A percentile compares a stretch with the other conserved stretches of the same genome.
phyloP scores from a whole-genome alignment of 2,113 vertebrate species.

The Chionomys nivalis region DNA sequence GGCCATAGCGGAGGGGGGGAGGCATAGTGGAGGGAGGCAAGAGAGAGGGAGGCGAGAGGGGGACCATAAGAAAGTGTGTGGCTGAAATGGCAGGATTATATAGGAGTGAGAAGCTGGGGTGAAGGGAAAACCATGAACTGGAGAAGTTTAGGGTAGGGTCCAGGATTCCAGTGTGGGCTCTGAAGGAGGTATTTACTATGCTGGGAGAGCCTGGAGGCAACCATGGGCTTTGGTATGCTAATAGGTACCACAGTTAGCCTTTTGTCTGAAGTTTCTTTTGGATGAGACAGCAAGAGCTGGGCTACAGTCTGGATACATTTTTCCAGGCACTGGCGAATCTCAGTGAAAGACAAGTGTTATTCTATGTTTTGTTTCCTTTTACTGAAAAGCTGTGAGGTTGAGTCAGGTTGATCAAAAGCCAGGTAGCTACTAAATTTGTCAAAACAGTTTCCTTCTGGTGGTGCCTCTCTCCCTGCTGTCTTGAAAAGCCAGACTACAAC shows the following conservation, averaged over 20 bases:
- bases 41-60: too few relatives aligned
- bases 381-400: not conserved
- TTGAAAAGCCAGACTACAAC: not conserved
- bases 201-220: not conserved
- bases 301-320: not conserved
- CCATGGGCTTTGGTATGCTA: not conserved
- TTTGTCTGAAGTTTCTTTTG: not conserved
- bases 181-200: not conserved
- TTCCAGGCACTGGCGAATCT: not conserved
- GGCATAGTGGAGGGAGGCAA: not conserved
- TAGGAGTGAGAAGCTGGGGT: too few relatives aligned
- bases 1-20: not conserved
- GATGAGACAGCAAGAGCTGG: not conserved
- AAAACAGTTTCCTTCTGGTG: not conserved
- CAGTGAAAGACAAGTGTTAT: not conserved
- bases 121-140: not conserved
- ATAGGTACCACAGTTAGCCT: not conserved
- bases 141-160: not conserved
- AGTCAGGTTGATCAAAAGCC: not conserved
- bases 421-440: not conserved
- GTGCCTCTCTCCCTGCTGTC: too few relatives aligned
- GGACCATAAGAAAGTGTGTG: not conserved
- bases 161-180: not conserved
- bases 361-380: not conserved
- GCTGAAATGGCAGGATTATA: not conserved